Evolutionary conservation across 2,888 invertebrate species (phyloP).

Genomic region (Polydesmus complanatus): DNA sequence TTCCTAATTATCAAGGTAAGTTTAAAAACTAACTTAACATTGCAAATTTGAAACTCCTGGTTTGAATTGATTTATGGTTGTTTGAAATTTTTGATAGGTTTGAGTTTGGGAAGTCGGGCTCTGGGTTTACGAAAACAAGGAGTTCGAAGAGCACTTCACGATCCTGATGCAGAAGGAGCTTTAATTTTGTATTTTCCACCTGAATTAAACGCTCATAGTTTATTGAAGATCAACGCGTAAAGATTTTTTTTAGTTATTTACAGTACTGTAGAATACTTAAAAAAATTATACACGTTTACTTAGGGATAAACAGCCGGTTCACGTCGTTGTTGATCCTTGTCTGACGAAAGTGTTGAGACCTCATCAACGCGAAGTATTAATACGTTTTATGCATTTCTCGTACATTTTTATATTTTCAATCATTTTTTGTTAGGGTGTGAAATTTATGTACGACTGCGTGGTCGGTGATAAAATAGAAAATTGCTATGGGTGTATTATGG

Average conservation of each 20-base stretch:
- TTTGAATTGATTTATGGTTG: neutral
- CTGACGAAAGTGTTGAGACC: constrained; percentile 80
- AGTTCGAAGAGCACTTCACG: constrained; percentile 60
- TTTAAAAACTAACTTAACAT: neutral
- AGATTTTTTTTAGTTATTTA: constrained; percentile 22
- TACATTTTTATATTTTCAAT: neutral
- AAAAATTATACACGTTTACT: neutral
- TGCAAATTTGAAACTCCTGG: neutral
- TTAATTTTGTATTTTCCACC: constrained; percentile 77
- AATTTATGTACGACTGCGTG: constrained; percentile 98
- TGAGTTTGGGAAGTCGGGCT: constrained; percentile 53
- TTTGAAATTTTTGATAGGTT: constrained; percentile 37
- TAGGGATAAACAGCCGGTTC: constrained; percentile 46
- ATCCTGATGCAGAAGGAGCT: constrained; percentile 83
- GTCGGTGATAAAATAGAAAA: constrained; percentile 75
- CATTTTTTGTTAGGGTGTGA: constrained; percentile 54
- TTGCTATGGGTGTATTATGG: constrained; percentile 95
- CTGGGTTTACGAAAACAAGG: constrained; percentile 59
- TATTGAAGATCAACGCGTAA: constrained; percentile 59
- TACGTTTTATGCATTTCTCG: too few relatives aligned
- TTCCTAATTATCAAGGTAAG: constrained; percentile 58
- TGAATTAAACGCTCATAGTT: constrained; percentile 68
- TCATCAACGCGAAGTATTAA: constrained; percentile 74
- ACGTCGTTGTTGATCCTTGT: constrained; percentile 93
- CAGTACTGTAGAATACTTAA: neutral